Evolutionary conservation across 2,888 invertebrate species (phyloP).

Genomic region (Melolontha melolontha): DNA sequence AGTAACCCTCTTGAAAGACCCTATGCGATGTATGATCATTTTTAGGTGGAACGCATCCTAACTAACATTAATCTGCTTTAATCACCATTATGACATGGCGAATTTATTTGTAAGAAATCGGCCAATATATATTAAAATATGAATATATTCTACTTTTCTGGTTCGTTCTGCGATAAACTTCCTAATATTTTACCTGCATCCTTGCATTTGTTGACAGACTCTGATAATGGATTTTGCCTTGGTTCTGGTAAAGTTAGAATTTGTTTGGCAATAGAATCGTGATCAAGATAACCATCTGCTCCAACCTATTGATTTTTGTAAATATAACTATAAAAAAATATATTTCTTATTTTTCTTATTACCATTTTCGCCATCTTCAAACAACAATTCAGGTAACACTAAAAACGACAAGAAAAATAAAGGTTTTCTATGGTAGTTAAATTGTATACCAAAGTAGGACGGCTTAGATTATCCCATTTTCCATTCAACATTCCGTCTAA

Average conservation of each 20-base stretch:
- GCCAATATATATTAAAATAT: too few relatives aligned
- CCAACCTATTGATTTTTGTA: constrained; percentile 55
- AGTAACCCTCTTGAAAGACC: too few relatives aligned
- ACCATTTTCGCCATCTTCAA: constrained; percentile 42
- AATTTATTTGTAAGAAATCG: too few relatives aligned
- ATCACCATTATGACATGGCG: too few relatives aligned
- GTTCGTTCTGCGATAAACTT: not conserved
- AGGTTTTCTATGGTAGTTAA: not conserved
- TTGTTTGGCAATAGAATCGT: constrained; percentile 23
- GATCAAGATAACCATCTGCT: constrained; percentile 43
- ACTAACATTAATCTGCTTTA: too few relatives aligned
- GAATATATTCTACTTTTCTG: constrained; percentile 29
- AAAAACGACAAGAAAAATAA: constrained; percentile 8
- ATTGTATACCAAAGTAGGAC: constrained; percentile 7
- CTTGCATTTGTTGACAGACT: constrained; percentile 67
- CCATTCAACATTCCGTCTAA: constrained; percentile 29
- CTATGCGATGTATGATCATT: too few relatives aligned
- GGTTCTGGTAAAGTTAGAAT: constrained; percentile 58
- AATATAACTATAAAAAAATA: not conserved
- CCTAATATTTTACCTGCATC: constrained; percentile 64
- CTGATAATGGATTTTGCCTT: constrained; percentile 65
- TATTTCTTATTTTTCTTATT: constrained; percentile 15
- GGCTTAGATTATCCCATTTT: constrained; percentile 36
- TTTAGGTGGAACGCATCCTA: too few relatives aligned
- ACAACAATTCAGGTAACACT: constrained; percentile 42